Evolutionary conservation across 2,888 invertebrate genomes (phyloP).

Genomic region (Herminia tarsipennalis): DNA sequence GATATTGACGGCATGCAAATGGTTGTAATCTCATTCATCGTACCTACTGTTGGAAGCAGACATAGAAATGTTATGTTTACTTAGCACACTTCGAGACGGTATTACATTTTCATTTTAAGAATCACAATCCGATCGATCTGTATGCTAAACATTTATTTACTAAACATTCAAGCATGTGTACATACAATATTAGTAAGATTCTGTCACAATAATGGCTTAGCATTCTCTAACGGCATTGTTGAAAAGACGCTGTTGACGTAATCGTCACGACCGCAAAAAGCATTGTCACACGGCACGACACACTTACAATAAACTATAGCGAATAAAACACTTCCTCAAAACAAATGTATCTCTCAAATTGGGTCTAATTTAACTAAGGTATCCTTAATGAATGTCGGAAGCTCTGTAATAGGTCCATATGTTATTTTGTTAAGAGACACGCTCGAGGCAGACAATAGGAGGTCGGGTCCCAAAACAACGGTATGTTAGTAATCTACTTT

Average conservation of each 20-base stretch:
- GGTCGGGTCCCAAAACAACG: slow-evolving; percentile 42
- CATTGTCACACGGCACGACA: slow-evolving; percentile 37
- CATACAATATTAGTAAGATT: no score
- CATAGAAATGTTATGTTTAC: slow-evolving; percentile 27
- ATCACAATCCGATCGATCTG: no score
- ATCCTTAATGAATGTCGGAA: slow-evolving; percentile 29
- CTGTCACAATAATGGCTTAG: no score
- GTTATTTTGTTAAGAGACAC: slow-evolving; percentile 37
- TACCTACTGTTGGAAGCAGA: slow-evolving; percentile 23
- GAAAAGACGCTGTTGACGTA: slow-evolving; percentile 21
- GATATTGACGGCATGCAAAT: slow-evolving; percentile 69
- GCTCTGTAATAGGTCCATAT: slow-evolving; percentile 16
- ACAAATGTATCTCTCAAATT: slow-evolving; percentile 15
- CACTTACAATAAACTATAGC: slow-evolving; percentile 16
- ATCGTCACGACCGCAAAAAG: slow-evolving; percentile 28
- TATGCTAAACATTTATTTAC: no score
- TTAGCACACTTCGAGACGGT: slow-evolving; percentile 1
- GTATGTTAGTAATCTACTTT: slow-evolving; percentile 50
- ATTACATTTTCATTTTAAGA: slow-evolving; percentile 5
- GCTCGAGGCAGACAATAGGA: slow-evolving; percentile 48
- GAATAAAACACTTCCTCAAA: slow-evolving; percentile 22
- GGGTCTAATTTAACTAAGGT: slow-evolving; percentile 17
- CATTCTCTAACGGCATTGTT: no score
- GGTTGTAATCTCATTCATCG: slow-evolving; percentile 54
- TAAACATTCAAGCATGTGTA: no score